Percentiles rank a stretch among this genome's conserved stretches.
Evolutionary conservation across 2,113 vertebrate genomes (phyloP).

Genomic region (human (Homo sapiens)): GRCh38 chr2:9008001-9008500

Average conservation of each 20-base stretch:
- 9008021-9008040: background rate
- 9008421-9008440: background rate
- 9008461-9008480: background rate
- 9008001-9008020: constrained; percentile 43
- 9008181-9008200: background rate
- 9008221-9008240: background rate
- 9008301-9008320: background rate
- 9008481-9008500: background rate
- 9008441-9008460: background rate
- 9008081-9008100: background rate
- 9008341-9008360: background rate
- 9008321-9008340: background rate
- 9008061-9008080: background rate
- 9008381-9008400: background rate
- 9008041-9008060: background rate
- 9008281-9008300: background rate
- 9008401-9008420: background rate
- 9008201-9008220: background rate
- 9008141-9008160: background rate
- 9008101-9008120: background rate
- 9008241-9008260: background rate
- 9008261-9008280: background rate
- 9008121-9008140: background rate
- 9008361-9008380: background rate
- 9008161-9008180: background rate